Evolutionary conservation across 2,797 vertebrate genomes (phyloP).

Genomic region (Intellagama lesueurii): DNA sequence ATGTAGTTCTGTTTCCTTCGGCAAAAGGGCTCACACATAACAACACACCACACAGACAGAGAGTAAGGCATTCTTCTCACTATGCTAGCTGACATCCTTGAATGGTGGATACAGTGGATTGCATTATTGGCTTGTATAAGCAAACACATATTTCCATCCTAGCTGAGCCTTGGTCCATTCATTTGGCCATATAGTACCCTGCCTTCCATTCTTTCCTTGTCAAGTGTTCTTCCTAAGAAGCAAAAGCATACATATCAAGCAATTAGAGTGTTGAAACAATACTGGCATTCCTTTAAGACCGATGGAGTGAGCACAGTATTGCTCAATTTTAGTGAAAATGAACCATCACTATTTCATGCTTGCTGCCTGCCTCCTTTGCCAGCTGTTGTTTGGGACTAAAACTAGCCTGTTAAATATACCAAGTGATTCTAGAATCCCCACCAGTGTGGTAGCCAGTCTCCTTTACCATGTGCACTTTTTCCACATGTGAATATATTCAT

Average conservation of each 20-base stretch:
- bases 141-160: not conserved
- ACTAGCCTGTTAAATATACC: too few relatives aligned
- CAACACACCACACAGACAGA: too few relatives aligned
- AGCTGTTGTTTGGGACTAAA: not conserved
- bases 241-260: not conserved
- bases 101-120: not conserved
- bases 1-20: not conserved
- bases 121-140: not conserved
- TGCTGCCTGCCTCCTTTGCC: not conserved
- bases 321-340: not conserved
- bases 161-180: not conserved
- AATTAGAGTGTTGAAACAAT: not conserved
- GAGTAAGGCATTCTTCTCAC: too few relatives aligned
- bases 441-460: too few relatives aligned
- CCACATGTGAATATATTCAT: too few relatives aligned
- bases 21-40: not conserved
- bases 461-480: too few relatives aligned
- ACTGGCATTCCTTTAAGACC: not conserved
- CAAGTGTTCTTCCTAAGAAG: too few relatives aligned
- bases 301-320: not conserved
- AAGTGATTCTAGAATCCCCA: too few relatives aligned
- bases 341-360: not conserved
- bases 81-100: not conserved
- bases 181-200: not conserved
- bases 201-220: not conserved